Base-by-base conservation (phyloP, 92 coral and sea anemone species). In the Micromussa lordhowensis region DNA sequence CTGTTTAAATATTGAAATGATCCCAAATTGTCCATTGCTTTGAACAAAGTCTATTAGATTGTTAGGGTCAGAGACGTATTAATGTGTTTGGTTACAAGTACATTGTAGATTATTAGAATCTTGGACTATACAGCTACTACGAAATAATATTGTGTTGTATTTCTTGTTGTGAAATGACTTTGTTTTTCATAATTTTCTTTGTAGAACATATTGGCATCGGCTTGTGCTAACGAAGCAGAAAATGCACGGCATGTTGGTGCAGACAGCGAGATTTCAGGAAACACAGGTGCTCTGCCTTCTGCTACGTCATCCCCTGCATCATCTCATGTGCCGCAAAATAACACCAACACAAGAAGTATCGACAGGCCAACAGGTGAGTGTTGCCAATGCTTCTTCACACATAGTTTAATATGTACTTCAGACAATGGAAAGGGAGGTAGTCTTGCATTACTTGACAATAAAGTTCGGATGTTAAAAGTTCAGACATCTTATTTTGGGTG, bases 201-300 rank as follows among this genome's bases (percentile, higher is more conserved):
- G 36, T 79, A 97, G 99, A 97, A 97, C 83, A 97, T 97, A 61
- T 77, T 97, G 34, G 99, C 99, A 34, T 97, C 99, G 28, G 99
- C 99, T 5, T 97, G 99, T 96, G 99, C 99, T 24, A 97, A 94
- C 82, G 99, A 97, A 88, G 98, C 94, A 18, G 98, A 94, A 82
- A 91, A 94, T 70, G 95, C 96, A 31, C 92, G 94, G 78, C 88
- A 91, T 63, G 84, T 88, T 14, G 80, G 92, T 13, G 77, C 82
- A 5, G 98, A 95, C 35, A 72, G 90, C n/a, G 98, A 95, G n/a
- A 69, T 64, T 49, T 34, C 80, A 77, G 83, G 89, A 68, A 78
- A 21, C 32, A 48, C 89, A 44, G 83, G 89, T 40, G 64, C 92
- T 34, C 80, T 88, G 4, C 85, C 94, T 26, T 88, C 94, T 31